Base-by-base conservation (phyloP, 2,888 invertebrate species). In the Brenthis daphne region DNA sequence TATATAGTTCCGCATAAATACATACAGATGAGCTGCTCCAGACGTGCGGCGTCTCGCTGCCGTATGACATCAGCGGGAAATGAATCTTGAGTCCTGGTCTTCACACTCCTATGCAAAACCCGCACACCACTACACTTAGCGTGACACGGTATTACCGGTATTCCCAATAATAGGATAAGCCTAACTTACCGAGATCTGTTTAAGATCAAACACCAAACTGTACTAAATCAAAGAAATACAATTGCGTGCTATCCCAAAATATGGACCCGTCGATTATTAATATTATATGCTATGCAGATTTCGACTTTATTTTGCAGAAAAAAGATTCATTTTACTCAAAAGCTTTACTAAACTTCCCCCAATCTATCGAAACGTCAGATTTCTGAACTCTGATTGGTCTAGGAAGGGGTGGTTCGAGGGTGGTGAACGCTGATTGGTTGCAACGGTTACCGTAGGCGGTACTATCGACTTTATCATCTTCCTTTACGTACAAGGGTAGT, bases 21-120 rank as follows among this genome's bases (percentile, higher is more conserved):
- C 87, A 72, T 80, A 93, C 93, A 78, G 90, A 87, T 74, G 92
- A 87, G 83, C 90, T 90, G 81, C 89, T 89, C 93, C 93, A 93
- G 73, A 92, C 91, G 87, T 93, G 93, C 85, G 93, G 89, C 88
- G 92, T 86, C 85, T 93, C 93, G 82, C 89, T 91, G 76, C 91
- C 90, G 89, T 92, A 91, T 75, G 93, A 92, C 93, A 93, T 93
- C 86, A 92, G 92, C 88, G 92, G 92, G 92, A 92, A 92, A 92
- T 92, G 92, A 92, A 92, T 92, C 83, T 92, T 92, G 92, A 89
- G 80, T 84, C 86, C 80, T 87, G 76, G 71, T 72, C 12, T 70
- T 74, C 66, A 73, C 79, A 75, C 80, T 70, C 72, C 71, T 47
- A 8, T 47, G 67, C 63, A 71, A 71, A 67, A 75, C 71, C 74